A percentile compares a stretch with the other conserved stretches of the same genome.
These are phyloP conservation scores for Oxyteleia sp. DNA, from an alignment of 2,888 invertebrate species.

Conservation along the genomic window DNA sequence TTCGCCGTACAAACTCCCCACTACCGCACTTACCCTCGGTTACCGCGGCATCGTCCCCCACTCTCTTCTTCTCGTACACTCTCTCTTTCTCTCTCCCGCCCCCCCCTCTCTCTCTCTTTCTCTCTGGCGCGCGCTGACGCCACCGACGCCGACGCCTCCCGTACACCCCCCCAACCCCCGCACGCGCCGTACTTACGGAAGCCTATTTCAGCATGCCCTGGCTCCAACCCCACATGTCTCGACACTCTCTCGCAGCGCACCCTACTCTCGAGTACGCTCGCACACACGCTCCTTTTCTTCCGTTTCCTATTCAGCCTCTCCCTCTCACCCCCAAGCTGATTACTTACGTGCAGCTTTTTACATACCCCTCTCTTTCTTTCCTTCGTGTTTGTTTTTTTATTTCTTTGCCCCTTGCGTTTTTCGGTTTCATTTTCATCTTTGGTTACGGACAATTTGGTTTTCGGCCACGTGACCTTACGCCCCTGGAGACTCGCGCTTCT, in stretches of 20 bases:
- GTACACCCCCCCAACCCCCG: conserved; percentile 11
- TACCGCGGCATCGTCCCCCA: conserved; percentile 62
- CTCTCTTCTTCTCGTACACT: conserved; percentile 24
- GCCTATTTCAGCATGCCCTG: conserved; percentile 66
- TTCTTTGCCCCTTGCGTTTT: not conserved
- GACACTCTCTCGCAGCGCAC: conserved; percentile 52
- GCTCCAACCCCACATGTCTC: conserved; percentile 57
- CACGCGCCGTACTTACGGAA: conserved; percentile 19
- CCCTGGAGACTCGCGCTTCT: conserved; percentile 1
- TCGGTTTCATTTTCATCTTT: too few species aligned
- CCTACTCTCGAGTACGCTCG: conserved; percentile 45
- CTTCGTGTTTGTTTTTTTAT: not conserved
- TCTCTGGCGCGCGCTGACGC: conserved; percentile 42
- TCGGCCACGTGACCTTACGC: conserved; percentile 7
- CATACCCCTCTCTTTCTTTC: not conserved
- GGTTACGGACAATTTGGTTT: not conserved
- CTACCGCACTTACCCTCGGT: conserved; percentile 73
- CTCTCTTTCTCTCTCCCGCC: conserved; percentile 17
- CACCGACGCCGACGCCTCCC: conserved; percentile 44
- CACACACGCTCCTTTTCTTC: conserved; percentile 54
- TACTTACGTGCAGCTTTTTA: conserved; percentile 14
- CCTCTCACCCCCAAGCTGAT: conserved; percentile 28
- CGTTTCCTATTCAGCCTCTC: conserved; percentile 48
- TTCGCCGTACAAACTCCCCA: conserved; percentile 85
- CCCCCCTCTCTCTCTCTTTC: not conserved